phyloP scores from a whole-genome alignment of 2,888 invertebrate genomes.

The Carpatolechia fugitivella region DNA sequence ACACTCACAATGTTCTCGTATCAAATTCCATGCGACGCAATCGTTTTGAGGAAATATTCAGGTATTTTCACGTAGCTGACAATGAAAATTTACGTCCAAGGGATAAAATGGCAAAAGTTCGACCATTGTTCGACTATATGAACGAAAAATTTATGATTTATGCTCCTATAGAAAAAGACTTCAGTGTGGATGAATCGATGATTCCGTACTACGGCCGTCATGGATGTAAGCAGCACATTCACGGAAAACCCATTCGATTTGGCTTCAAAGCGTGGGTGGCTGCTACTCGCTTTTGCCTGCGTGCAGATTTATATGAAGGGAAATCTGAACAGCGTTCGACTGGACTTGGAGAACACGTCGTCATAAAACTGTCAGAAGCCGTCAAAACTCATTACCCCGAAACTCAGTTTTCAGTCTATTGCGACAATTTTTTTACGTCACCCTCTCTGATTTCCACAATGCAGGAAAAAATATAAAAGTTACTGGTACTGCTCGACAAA shows the following conservation, averaged over 20 bases:
- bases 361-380: slow-evolving; percentile 5
- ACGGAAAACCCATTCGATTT: slow-evolving; percentile 33
- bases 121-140: too few species aligned
- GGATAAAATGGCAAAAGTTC: too few species aligned
- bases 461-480: background rate
- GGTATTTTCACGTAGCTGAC: too few species aligned
- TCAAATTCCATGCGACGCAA: too few species aligned
- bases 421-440: slow-evolving; percentile 18
- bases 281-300: slow-evolving; percentile 23
- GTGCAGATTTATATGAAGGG: slow-evolving; percentile 25
- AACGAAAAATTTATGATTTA: too few species aligned
- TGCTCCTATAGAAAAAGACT: too few species aligned
- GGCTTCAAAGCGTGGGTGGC: slow-evolving; percentile 36
- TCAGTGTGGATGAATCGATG: too few species aligned
- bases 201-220: slow-evolving; percentile 34
- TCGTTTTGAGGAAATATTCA: too few species aligned
- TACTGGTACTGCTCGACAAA: background rate
- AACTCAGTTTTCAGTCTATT: slow-evolving; percentile 16
- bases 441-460: background rate
- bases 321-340: slow-evolving; percentile 12
- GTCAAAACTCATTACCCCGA: slow-evolving; percentile 4
- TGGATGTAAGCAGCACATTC: slow-evolving; percentile 34
- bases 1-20: too few species aligned
- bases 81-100: too few species aligned
- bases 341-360: slow-evolving; percentile 12